Evolutionary conservation across 30 jellyfish, hydroid and myxozoan species (phyloP).

Genomic region (Aurelia sp.): DNA sequence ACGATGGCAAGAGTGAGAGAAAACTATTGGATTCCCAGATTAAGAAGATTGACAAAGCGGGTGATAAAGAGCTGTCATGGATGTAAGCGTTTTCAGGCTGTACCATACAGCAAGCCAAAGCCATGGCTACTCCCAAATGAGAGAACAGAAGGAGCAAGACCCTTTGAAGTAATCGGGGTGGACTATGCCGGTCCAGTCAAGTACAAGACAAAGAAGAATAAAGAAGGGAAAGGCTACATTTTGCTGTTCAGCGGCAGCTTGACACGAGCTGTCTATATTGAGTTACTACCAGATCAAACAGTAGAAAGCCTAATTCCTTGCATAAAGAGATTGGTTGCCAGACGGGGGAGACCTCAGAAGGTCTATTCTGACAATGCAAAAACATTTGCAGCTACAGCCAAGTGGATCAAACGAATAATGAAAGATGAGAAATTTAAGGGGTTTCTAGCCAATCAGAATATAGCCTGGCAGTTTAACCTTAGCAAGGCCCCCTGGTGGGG

Average conservation of each 20-base stretch:
- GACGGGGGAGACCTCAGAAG: conserved; percentile 65
- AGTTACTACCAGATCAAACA: conserved; percentile 51
- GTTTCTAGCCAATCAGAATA: conserved; percentile 8
- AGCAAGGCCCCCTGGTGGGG: too few species aligned
- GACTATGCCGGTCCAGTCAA: conserved; percentile 64
- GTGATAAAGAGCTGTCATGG: conserved; percentile 32
- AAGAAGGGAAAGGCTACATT: conserved; percentile 43
- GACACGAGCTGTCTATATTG: conserved; percentile 47
- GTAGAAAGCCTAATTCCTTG: conserved; percentile 36
- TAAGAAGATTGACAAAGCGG: conserved; percentile 4
- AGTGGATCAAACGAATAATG: conserved; percentile 46
- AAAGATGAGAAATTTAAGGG: conserved; percentile 23
- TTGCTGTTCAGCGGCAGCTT: conserved; percentile 55
- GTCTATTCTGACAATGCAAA: conserved; percentile 57
- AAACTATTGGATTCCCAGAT: conserved; percentile 53
- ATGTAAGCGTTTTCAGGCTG: conserved; percentile 25
- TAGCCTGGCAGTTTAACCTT: conserved; percentile 68
- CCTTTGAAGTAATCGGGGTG: conserved; percentile 54
- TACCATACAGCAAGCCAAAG: conserved; percentile 43
- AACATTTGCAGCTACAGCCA: conserved; percentile 44
- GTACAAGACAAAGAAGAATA: conserved; percentile 24
- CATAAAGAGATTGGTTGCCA: conserved; percentile 49
- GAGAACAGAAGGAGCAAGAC: conserved; percentile 45
- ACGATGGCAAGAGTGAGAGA: conserved; percentile 42
- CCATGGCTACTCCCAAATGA: conserved; percentile 62